Percentiles rank a stretch among this genome's conserved stretches.
These are phyloP conservation scores for Falcunculus frontatus DNA, from an alignment of 2,113 vertebrate genomes.

Conservation along the genomic window DNA sequence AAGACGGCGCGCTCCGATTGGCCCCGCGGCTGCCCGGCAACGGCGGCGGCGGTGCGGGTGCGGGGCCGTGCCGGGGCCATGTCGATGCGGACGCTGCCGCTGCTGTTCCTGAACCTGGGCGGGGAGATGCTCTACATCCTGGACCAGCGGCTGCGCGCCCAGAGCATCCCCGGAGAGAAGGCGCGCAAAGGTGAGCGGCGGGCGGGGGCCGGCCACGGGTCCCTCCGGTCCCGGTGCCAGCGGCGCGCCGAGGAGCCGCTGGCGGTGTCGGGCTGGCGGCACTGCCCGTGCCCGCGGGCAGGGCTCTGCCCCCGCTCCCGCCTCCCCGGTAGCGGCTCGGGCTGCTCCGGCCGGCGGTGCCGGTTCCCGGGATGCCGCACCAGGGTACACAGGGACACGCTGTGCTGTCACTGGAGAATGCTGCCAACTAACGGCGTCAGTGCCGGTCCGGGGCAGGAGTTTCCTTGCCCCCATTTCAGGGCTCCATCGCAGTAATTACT, in stretches of 20 bases:
- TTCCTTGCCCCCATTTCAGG: not conserved
- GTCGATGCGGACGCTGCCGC: conserved; percentile 85
- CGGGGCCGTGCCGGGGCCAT: conserved; percentile 45
- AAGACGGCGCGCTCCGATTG: conserved; percentile 68
- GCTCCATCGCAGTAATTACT: not conserved
- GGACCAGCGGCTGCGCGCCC: conserved; percentile 91
- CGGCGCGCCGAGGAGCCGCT: not conserved
- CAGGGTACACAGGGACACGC: rapidly evolving
- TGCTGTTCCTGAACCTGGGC: conserved; percentile 94
- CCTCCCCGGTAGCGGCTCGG: not conserved
- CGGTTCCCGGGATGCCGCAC: no score
- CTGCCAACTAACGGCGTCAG: not conserved
- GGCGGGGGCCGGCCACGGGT: not conserved
- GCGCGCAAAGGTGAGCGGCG: conserved; percentile 88
- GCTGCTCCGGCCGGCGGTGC: not conserved
- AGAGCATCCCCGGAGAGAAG: conserved; percentile 92
- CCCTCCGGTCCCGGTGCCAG: not conserved
- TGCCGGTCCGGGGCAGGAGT: not conserved
- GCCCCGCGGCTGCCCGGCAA: conserved; percentile 45
- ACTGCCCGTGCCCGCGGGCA: not conserved
- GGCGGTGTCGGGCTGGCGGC: not conserved
- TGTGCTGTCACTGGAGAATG: not conserved
- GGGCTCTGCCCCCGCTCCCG: not conserved
- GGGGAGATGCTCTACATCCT: conserved; percentile 97
- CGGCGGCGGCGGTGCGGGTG: not conserved